Evolutionary conservation across 2,113 vertebrate species (phyloP), one percentile per base, ranked within the genome.

Genomic region (Mesembrinibis cayennensis): DNA sequence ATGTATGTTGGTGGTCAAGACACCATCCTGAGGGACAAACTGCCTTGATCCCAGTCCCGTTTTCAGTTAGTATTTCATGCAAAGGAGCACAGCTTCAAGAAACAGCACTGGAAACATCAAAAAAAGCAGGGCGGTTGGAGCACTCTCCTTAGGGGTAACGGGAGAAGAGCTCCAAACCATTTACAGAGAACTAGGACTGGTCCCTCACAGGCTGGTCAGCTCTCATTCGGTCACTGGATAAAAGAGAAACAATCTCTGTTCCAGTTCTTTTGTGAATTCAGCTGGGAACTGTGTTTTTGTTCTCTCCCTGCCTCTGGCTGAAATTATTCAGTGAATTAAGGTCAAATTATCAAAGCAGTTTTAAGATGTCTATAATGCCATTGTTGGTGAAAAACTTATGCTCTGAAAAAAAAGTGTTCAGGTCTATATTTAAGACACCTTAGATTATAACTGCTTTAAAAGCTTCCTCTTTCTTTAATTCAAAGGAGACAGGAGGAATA

Each of bases 301-400:
- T 82, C 49, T 92, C 14, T 52, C 40, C 10, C 11, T 36, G 36
- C 10, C 4, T 7, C 12, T 36, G 36, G 4, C 3, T 80, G 70
- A 90, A 95, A 50, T 77, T 77, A 52, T 92, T 72, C 58, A 30
- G 20, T 61, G 82, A 90, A 93, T 93, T 77, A 80, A 90, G 34
- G 62, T 69, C 47, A 88, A 88, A 86, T 80, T 82, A 80, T 92
- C 66, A 86, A 90, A 88, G 61, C 11, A 4, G 25, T 71, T 93
- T 89, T 53, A 91, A 78, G 21, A 74, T 25, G 21, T 47, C 49
- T 85, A 2, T 67, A 90, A 79, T 1, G 1, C 5, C 9, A 80
- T 7, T 82, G 36, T 36, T 50, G 20, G 30, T 82, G 44, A 88
- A 94, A 94, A 94, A 90, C 2, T 22, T 67, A 71, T 62, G 6